These are phyloP conservation scores for Sebastes aleutianus DNA, from an alignment of 2,797 vertebrate genomes.

Conservation along the genomic window DNA sequence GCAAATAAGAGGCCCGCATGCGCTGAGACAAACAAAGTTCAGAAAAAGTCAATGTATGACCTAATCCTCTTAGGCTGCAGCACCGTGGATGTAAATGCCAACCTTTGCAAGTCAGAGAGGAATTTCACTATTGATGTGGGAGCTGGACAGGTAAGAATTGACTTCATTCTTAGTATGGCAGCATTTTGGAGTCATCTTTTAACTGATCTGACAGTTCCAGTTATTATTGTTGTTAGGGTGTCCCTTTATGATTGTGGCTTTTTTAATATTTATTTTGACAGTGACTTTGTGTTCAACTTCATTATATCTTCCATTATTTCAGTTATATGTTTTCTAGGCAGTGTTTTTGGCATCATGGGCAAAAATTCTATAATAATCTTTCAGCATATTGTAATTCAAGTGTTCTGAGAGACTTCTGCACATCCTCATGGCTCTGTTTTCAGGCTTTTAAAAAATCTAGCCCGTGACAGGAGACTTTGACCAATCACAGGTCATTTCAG, in stretches of 20 bases:
- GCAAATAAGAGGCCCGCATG: constrained; percentile 66
- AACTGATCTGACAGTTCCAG: not conserved
- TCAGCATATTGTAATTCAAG: no score
- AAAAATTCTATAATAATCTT: no score
- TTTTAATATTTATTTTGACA: not conserved
- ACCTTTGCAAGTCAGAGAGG: constrained; percentile 74
- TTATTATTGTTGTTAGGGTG: not conserved
- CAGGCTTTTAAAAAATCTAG: no score
- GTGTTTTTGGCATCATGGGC: no score
- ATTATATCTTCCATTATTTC: not conserved
- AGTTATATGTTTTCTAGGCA: not conserved
- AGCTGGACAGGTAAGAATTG: constrained; percentile 49
- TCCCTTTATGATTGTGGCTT: not conserved
- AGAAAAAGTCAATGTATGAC: constrained; percentile 78
- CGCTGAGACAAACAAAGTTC: constrained; percentile 76
- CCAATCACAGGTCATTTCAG: no score
- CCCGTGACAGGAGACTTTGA: no score
- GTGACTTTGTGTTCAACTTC: not conserved
- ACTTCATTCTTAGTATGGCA: constrained; percentile 45
- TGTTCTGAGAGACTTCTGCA: no score
- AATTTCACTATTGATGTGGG: constrained; percentile 76
- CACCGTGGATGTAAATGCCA: constrained; percentile 76
- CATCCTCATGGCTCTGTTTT: no score
- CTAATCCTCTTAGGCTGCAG: constrained; percentile 73
- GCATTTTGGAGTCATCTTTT: constrained; percentile 29